phyloP scores from a whole-genome alignment of 2,888 invertebrate species.

The Drosophila eohydei region DNA sequence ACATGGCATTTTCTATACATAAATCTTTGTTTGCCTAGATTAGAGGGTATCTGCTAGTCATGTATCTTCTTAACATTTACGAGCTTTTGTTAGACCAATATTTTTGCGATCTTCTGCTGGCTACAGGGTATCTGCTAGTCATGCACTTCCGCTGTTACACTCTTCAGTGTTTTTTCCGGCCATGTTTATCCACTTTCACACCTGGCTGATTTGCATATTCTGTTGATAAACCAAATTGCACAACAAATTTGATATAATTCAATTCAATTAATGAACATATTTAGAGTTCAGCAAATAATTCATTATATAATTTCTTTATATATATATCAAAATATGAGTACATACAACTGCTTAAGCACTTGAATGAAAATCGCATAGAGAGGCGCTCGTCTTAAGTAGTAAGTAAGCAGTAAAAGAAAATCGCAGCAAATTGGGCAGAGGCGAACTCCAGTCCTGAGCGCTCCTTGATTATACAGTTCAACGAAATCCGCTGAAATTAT shows the following conservation, averaged over 20 bases:
- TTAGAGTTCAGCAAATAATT: background rate
- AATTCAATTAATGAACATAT: constrained; percentile 10
- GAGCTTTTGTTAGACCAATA: no score
- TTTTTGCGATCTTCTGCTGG: no score
- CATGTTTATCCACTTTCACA: constrained; percentile 32
- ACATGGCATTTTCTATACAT: no score
- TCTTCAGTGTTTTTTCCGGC: background rate
- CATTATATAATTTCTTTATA: background rate
- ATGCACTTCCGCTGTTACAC: background rate
- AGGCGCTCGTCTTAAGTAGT: background rate
- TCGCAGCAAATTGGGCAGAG: no score
- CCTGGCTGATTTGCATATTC: constrained; percentile 15
- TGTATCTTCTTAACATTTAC: no score
- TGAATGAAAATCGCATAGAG: background rate
- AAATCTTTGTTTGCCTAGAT: no score
- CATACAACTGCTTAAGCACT: background rate
- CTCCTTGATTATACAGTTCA: no score
- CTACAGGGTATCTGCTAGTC: background rate
- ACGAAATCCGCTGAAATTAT: no score
- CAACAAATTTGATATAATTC: constrained; percentile 8
- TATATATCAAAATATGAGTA: background rate
- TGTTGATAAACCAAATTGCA: constrained; percentile 12
- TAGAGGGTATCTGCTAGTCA: no score
- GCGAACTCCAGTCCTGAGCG: no score
- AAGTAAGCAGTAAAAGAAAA: no score